phyloP scores from a whole-genome alignment of 2,797 vertebrate species.

The Aulostomus chinensis region DNA sequence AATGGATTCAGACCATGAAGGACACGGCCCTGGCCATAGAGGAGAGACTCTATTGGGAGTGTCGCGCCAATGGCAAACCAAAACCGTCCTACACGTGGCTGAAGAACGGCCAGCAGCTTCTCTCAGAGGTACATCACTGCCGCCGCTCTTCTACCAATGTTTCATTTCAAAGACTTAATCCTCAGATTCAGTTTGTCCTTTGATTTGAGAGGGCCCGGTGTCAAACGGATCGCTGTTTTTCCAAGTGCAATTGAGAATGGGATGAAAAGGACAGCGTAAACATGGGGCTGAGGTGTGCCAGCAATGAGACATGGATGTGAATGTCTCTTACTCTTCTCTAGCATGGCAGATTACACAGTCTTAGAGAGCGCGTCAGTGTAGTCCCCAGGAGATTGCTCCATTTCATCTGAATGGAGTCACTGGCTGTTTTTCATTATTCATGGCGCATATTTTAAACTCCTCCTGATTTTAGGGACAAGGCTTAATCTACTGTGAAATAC shows the following conservation, averaged over 20 bases:
- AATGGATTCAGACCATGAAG: slow-evolving; percentile 91
- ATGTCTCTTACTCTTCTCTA: slow-evolving; percentile 54
- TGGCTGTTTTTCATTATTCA: slow-evolving; percentile 77
- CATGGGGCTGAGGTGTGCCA: slow-evolving; percentile 55
- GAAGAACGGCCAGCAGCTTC: slow-evolving; percentile 88
- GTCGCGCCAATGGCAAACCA: slow-evolving; percentile 90
- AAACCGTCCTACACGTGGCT: slow-evolving; percentile 93
- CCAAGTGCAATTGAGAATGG: slow-evolving; percentile 42
- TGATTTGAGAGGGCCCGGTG: slow-evolving; percentile 32
- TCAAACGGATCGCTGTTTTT: slow-evolving; percentile 45
- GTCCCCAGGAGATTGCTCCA: slow-evolving; percentile 65
- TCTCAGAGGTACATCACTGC: slow-evolving; percentile 81
- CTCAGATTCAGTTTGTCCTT: slow-evolving; percentile 36
- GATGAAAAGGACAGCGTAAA: slow-evolving; percentile 60
- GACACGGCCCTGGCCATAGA: slow-evolving; percentile 88
- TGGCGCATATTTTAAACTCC: slow-evolving; percentile 67
- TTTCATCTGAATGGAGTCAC: slow-evolving; percentile 66
- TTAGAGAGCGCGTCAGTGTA: slow-evolving; percentile 66
- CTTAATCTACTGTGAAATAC: slow-evolving; percentile 71
- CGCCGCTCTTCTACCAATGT: slow-evolving; percentile 31
- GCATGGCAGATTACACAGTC: slow-evolving; percentile 70
- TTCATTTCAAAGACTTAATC: slow-evolving; percentile 63
- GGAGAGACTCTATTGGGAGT: slow-evolving; percentile 90
- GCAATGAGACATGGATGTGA: slow-evolving; percentile 65
- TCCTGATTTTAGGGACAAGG: slow-evolving; percentile 65